Percentiles rank a stretch among this genome's conserved stretches.
Evolutionary conservation across 2,113 vertebrate genomes (phyloP).

Genomic region (Archilochus colubris): DNA sequence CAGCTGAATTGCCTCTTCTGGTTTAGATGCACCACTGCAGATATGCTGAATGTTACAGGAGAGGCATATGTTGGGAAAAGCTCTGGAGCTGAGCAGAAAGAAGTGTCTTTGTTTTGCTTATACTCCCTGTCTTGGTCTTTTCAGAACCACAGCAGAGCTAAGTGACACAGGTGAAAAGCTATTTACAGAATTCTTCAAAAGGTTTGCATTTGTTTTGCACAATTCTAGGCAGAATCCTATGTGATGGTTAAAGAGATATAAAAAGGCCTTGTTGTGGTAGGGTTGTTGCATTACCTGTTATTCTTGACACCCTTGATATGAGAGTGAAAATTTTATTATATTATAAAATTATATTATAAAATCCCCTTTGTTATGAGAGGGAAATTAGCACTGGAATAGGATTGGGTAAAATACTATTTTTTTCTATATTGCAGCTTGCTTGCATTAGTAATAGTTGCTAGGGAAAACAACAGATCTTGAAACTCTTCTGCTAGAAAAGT

Average conservation of each 20-base stretch:
- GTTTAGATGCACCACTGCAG: fast-evolving
- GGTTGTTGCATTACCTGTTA: not conserved
- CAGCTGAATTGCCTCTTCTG: not conserved
- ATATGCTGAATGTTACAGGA: not conserved
- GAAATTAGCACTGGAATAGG: not conserved
- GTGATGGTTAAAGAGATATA: not conserved
- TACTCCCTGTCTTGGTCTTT: not conserved
- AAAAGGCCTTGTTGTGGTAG: not conserved
- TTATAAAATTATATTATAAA: not conserved
- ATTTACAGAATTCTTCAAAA: not conserved
- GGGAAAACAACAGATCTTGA: conserved; percentile 31
- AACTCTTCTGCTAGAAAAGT: not conserved
- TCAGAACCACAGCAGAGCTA: not conserved
- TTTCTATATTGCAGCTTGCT: not conserved
- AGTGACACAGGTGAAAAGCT: not conserved
- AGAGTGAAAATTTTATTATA: not conserved
- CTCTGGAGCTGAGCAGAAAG: not conserved
- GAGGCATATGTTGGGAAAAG: not conserved
- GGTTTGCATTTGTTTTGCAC: not conserved
- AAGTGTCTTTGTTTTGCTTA: not conserved
- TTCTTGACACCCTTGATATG: not conserved
- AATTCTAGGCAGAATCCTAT: not conserved
- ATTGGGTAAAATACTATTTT: not conserved
- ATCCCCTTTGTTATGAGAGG: not conserved
- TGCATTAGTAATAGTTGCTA: conserved; percentile 43